phyloP scores from a whole-genome alignment of 2,113 vertebrate species.

The Sander lucioperca region DNA sequence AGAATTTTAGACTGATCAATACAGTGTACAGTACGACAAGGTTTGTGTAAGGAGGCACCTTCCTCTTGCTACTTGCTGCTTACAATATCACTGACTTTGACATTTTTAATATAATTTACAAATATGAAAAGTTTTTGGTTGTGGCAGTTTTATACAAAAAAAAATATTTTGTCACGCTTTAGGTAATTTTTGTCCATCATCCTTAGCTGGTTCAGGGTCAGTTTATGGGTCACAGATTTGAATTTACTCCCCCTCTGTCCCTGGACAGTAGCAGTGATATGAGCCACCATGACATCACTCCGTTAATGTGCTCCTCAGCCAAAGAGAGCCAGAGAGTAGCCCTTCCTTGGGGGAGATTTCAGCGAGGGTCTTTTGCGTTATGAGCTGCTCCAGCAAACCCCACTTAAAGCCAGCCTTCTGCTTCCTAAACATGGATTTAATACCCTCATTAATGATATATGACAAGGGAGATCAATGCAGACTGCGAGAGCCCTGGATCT shows the following conservation, averaged over 20 bases:
- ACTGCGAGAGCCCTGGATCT: constrained; percentile 84
- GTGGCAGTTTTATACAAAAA: not conserved
- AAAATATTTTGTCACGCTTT: constrained; percentile 7
- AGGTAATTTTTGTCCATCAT: constrained; percentile 12
- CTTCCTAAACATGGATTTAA: constrained; percentile 99
- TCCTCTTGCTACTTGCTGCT: not conserved
- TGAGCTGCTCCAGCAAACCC: constrained; percentile 83
- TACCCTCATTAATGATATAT: constrained; percentile 99
- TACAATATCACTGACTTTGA: not conserved
- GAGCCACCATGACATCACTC: constrained; percentile 86
- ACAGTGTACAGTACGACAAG: constrained; percentile 72
- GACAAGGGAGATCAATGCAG: constrained; percentile 96
- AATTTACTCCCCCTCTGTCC: constrained; percentile 55
- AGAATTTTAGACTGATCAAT: constrained; percentile 83
- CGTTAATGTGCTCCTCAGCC: constrained; percentile 78
- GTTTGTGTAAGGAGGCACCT: constrained; percentile 49
- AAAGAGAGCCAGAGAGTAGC: constrained; percentile 71
- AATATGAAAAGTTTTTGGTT: not conserved
- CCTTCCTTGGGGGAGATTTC: constrained; percentile 87
- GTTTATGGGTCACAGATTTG: constrained; percentile 60
- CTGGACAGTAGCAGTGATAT: constrained; percentile 76
- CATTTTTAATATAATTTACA: not conserved
- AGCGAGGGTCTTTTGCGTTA: constrained; percentile 84
- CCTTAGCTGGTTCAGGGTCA: constrained; percentile 50
- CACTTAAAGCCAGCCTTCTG: constrained; percentile 90